Conservation (phyloP, 2,113 vertebrate genomes). For the Sitta europaea region DNA sequence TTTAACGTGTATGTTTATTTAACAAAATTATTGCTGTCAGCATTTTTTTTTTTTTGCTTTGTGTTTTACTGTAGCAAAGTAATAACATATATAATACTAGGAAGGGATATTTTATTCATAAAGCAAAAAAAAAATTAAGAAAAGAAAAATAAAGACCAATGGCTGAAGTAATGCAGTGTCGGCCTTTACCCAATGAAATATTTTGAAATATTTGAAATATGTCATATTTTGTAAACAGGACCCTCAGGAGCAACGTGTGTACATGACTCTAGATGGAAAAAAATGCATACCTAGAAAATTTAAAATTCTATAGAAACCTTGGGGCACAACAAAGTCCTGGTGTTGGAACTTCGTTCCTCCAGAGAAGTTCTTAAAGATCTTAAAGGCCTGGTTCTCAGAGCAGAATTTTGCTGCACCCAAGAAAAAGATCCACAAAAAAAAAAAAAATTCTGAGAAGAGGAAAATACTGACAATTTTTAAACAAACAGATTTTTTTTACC, state of each 20-base stretch:
- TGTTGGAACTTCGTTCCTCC: neutral
- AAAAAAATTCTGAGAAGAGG: neutral
- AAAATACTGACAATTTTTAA: neutral
- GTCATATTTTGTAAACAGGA: too few relatives aligned
- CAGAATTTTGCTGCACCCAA: neutral
- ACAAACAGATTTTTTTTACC: neutral
- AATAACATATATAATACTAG: neutral
- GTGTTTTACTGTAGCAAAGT: neutral
- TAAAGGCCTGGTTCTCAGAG: neutral
- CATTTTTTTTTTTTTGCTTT: neutral
- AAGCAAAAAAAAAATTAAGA: neutral
- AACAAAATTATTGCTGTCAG: neutral
- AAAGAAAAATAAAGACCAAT: neutral
- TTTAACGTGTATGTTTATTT: neutral
- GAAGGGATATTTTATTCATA: neutral
- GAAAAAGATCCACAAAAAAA: neutral
- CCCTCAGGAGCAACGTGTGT: too few relatives aligned
- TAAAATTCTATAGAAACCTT: neutral
- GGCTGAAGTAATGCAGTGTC: neutral
- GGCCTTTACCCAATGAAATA: neutral
- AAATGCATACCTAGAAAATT: neutral
- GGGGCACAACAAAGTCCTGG: neutral
- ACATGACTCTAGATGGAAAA: fast-evolving
- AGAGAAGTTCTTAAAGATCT: neutral
- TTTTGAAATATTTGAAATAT: too few relatives aligned